These are phyloP conservation scores for Corydoras maculifer DNA, from an alignment of 2,113 vertebrate species.

Conservation along the genomic window DNA sequence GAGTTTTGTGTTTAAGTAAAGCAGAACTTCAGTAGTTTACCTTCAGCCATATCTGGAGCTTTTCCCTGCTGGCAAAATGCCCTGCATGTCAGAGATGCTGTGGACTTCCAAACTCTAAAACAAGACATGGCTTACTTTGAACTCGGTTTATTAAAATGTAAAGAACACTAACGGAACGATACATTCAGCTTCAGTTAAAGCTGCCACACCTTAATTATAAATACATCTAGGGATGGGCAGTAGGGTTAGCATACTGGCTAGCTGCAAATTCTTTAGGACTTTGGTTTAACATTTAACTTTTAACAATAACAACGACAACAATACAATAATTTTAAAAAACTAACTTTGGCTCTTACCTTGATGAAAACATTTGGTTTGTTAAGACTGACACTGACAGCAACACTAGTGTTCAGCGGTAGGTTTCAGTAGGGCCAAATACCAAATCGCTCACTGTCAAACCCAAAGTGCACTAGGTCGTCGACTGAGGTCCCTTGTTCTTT, in stretches of 20 bases:
- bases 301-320: no score
- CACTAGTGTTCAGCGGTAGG: not conserved
- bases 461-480: not conserved
- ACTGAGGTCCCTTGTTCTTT: not conserved
- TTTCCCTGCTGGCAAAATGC: slow-evolving; percentile 48
- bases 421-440: not conserved
- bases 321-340: no score
- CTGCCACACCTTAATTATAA: not conserved
- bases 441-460: not conserved
- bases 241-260: not conserved
- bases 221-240: not conserved
- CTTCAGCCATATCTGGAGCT: slow-evolving; percentile 60
- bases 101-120: slow-evolving; percentile 46
- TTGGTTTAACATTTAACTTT: no score
- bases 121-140: not conserved
- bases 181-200: not conserved
- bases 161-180: not conserved
- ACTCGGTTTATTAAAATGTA: not conserved
- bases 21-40: slow-evolving; percentile 35
- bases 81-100: slow-evolving; percentile 41
- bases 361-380: slow-evolving; percentile 11
- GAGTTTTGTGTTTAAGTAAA: no score
- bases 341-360: not conserved
- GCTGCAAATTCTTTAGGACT: not conserved
- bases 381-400: not conserved